phyloP scores from a whole-genome alignment of 2,888 invertebrate species.

The Leucophenga maculata region DNA sequence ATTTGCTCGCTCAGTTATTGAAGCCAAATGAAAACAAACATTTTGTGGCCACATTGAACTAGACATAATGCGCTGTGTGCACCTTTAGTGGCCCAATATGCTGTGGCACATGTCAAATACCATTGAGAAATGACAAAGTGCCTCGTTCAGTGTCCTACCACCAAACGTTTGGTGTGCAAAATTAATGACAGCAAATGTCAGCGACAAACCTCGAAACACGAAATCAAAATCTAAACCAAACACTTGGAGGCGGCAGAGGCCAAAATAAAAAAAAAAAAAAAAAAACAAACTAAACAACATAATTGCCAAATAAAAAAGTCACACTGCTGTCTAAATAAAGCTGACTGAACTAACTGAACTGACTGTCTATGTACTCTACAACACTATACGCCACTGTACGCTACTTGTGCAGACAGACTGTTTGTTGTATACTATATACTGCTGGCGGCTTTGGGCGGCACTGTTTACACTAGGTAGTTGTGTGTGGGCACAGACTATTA shows the following conservation, averaged over 20 bases:
- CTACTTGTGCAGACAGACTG: not conserved
- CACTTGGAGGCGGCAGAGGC: not conserved
- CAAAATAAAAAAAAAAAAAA: slow-evolving; percentile 48
- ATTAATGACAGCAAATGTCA: slow-evolving; percentile 69
- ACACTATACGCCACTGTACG: too few relatives aligned
- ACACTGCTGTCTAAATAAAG: slow-evolving; percentile 39
- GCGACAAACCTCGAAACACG: slow-evolving; percentile 64
- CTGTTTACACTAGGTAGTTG: too few relatives aligned
- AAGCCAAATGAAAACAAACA: not conserved
- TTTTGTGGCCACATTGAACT: not conserved
- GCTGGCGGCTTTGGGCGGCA: not conserved
- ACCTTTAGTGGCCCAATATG: too few relatives aligned
- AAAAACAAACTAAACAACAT: slow-evolving; percentile 54
- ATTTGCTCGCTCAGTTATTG: not conserved
- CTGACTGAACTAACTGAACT: not conserved
- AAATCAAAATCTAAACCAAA: slow-evolving; percentile 55
- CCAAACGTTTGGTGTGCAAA: slow-evolving; percentile 33
- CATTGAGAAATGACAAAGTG: slow-evolving; percentile 57
- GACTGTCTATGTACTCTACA: slow-evolving; percentile 19
- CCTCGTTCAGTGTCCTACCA: not conserved
- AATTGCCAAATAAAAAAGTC: slow-evolving; percentile 68
- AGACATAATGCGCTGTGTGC: too few relatives aligned
- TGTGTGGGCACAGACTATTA: slow-evolving; percentile 50
- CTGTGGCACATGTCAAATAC: slow-evolving; percentile 55
- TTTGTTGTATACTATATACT: not conserved